phyloP scores from a whole-genome alignment of 2,797 vertebrate species.

The Lacerta agilis region DNA sequence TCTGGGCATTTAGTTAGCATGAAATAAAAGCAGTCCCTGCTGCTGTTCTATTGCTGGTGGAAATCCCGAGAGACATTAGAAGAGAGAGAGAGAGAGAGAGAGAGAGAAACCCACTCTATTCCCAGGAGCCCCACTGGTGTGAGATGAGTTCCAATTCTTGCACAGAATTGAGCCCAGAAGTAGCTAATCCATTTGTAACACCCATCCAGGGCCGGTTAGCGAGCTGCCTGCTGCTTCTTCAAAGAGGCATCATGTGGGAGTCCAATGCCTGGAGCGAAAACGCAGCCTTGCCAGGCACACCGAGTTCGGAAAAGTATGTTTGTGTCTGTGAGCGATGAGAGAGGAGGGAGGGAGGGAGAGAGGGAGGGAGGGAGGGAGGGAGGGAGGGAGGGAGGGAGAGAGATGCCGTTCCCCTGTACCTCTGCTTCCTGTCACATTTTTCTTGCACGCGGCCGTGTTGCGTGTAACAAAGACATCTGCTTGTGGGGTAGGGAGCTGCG shows the following conservation, averaged over 20 bases:
- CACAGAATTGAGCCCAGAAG: conserved; percentile 2
- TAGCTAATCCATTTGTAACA: conserved; percentile 3
- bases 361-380: too few species aligned
- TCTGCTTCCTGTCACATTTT: conserved; percentile 74
- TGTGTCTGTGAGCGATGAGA: neutral
- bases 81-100: too few species aligned
- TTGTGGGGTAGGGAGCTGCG: conserved; percentile 72
- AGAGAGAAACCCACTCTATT: neutral
- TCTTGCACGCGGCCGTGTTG: conserved; percentile 69
- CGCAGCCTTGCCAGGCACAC: conserved; percentile 63
- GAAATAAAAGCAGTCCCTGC: neutral
- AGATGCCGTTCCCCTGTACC: conserved; percentile 66
- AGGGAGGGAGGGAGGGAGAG: neutral
- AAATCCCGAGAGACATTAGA: neutral
- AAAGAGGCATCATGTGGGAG: conserved; percentile 10
- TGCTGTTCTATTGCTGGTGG: neutral
- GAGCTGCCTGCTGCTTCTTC: neutral
- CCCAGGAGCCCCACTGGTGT: neutral
- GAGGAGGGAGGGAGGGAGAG: conserved; percentile 8
- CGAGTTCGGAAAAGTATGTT: conserved; percentile 54
- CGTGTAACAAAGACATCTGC: conserved; percentile 76
- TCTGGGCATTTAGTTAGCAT: neutral
- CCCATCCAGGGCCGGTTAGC: neutral
- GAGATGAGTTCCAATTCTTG: neutral
- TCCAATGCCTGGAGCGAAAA: conserved; percentile 50